A percentile compares a stretch with the other conserved stretches of the same genome.
Evolutionary conservation across 2,888 invertebrate genomes (phyloP).

Genomic region (Caenorhabditis auriculariae): DNA sequence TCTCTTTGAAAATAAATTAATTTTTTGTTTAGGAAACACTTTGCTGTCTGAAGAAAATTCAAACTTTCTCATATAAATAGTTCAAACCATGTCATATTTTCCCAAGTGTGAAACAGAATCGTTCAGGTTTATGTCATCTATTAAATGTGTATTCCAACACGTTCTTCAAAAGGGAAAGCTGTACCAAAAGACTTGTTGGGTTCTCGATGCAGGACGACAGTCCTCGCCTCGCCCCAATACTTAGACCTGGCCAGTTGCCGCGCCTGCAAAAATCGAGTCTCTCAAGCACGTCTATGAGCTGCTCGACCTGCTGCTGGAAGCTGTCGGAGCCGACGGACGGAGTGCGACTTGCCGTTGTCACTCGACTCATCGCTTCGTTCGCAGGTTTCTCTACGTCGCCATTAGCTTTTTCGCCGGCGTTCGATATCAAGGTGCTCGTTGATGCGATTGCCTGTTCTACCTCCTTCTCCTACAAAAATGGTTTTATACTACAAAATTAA

Average conservation of each 20-base stretch:
- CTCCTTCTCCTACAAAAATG: conserved; percentile 3
- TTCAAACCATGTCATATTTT: too few relatives aligned
- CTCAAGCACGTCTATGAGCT: background rate
- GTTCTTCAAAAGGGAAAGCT: conserved; percentile 3
- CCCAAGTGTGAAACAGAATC: too few relatives aligned
- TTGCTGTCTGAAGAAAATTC: too few relatives aligned
- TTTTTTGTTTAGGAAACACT: too few relatives aligned
- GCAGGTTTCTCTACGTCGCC: background rate
- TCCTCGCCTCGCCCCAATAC: conserved; percentile 81
- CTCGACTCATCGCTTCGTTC: background rate
- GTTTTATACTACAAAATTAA: too few relatives aligned
- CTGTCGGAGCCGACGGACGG: conserved; percentile 34
- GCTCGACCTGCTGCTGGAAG: conserved; percentile 28
- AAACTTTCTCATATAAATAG: too few relatives aligned
- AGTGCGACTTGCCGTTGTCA: conserved; percentile 11
- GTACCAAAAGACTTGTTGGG: conserved; percentile 80
- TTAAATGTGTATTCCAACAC: background rate
- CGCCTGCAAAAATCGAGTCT: conserved; percentile 10
- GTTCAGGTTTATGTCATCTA: too few relatives aligned
- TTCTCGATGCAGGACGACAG: conserved; percentile 76
- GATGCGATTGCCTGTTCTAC: too few relatives aligned
- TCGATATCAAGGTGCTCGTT: conserved; percentile 1
- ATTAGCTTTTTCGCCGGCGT: background rate
- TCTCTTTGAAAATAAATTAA: too few relatives aligned
- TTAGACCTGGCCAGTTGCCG: conserved; percentile 39